phyloP scores from a whole-genome alignment of 2,888 invertebrate species.

The Marronus borbonicus region DNA sequence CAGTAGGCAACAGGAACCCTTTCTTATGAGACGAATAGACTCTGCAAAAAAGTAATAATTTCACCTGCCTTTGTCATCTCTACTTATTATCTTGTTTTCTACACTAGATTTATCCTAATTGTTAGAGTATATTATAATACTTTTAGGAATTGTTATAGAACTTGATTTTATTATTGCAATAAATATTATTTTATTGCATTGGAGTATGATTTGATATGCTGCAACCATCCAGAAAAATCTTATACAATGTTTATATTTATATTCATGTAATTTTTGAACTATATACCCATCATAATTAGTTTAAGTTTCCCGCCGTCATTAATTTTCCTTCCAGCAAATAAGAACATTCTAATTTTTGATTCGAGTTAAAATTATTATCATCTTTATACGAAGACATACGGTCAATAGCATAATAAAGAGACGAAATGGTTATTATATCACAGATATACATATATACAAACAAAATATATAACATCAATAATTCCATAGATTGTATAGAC shows the following conservation, averaged over 20 bases:
- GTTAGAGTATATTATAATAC: background rate
- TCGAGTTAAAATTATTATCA: background rate
- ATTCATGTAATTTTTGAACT: background rate
- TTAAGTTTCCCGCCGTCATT: background rate
- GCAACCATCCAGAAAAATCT: too few species aligned
- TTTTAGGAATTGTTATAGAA: too few species aligned
- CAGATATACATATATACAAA: conserved; percentile 1
- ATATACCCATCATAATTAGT: background rate
- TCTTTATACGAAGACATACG: background rate
- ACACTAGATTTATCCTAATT: background rate
- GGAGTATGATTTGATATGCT: too few species aligned
- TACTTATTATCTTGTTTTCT: background rate
- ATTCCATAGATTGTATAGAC: background rate
- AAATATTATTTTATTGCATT: too few species aligned
- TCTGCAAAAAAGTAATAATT: too few species aligned
- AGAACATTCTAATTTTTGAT: background rate
- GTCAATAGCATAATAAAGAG: background rate
- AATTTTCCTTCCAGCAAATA: background rate
- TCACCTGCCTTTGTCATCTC: too few species aligned
- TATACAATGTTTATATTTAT: too few species aligned
- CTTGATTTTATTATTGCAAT: too few species aligned
- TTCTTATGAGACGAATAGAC: too few species aligned
- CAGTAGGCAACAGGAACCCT: too few species aligned
- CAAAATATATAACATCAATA: background rate
- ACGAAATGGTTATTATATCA: background rate